Percentiles rank a stretch among this genome's conserved stretches.
phyloP scores from a whole-genome alignment of 2,797 vertebrate genomes.

The Parauchenoglanis punctatus region DNA sequence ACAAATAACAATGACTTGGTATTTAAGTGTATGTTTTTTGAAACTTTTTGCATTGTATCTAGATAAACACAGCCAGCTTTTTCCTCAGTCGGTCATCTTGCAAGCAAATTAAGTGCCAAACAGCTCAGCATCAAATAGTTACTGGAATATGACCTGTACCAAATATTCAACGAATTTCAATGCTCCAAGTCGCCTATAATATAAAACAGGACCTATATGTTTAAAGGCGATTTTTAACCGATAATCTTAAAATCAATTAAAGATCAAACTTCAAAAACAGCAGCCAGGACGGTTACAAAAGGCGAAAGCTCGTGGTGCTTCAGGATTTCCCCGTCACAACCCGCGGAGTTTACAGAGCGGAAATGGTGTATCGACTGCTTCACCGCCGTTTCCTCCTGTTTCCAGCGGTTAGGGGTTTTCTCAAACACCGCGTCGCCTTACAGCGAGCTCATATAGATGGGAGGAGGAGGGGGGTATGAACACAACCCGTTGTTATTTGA shows the following conservation, averaged over 20 bases:
- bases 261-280: conserved; percentile 18
- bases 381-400: conserved; percentile 65
- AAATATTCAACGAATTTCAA: neutral
- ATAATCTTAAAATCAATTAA: too few relatives aligned
- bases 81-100: neutral
- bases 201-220: neutral
- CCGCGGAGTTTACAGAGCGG: conserved; percentile 69
- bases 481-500: conserved; percentile 46
- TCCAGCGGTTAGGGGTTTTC: conserved; percentile 62
- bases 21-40: neutral
- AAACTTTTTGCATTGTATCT: neutral
- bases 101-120: neutral
- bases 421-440: conserved; percentile 47
- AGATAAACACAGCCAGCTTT: neutral
- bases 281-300: conserved; percentile 24
- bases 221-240: neutral
- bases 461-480: neutral
- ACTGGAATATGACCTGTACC: neutral
- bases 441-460: conserved; percentile 30
- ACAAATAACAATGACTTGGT: neutral
- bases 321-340: conserved; percentile 64
- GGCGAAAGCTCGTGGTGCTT: conserved; percentile 42
- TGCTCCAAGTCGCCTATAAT: neutral
- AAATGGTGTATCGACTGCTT: conserved; percentile 63
- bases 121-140: neutral